Conservation (phyloP, 2,797 vertebrate genomes). For the Cygnus olor region DNA sequence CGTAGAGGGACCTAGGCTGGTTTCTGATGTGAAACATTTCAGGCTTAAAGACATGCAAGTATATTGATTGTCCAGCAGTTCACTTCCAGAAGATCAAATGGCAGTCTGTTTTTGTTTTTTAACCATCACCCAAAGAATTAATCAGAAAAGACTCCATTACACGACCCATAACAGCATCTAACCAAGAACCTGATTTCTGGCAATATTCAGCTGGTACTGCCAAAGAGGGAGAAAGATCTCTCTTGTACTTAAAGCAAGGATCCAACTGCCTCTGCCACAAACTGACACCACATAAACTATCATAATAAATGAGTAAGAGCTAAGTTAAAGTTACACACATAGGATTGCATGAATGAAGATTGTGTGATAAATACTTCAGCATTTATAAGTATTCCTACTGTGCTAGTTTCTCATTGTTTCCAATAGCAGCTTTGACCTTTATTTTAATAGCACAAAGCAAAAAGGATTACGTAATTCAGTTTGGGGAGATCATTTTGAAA, state of each 20-base stretch:
- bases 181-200: background rate
- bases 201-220: background rate
- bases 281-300: background rate
- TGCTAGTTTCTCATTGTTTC: background rate
- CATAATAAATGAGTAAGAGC: background rate
- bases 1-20: background rate
- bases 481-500: background rate
- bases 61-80: background rate
- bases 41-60: background rate
- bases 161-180: fast-evolving
- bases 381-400: background rate
- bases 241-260: background rate
- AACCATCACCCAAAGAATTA: background rate
- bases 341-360: no score
- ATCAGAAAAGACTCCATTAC: background rate
- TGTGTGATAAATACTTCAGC: background rate
- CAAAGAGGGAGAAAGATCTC: background rate
- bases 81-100: background rate
- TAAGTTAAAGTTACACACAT: background rate
- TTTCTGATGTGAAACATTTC: background rate
- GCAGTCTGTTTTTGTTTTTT: background rate
- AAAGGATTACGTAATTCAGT: background rate
- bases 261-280: background rate
- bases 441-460: background rate
- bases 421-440: background rate